phyloP scores from a whole-genome alignment of 64 coral and sea anemone genomes.

The Anthopleura sola region DNA sequence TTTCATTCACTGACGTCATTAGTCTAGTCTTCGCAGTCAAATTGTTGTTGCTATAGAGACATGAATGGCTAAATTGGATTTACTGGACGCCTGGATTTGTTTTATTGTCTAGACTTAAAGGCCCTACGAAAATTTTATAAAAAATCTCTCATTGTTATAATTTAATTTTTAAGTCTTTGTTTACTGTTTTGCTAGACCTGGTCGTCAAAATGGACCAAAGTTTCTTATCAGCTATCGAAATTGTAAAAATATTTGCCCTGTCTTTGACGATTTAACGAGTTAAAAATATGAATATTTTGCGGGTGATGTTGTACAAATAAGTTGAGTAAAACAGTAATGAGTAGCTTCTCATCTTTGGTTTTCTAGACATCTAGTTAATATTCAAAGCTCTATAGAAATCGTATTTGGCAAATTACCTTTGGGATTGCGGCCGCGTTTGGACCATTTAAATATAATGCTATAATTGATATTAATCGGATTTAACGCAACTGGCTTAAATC shows the following conservation, averaged over 20 bases:
- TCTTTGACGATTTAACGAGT: not conserved
- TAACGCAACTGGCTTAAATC: not conserved
- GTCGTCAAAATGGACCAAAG: not conserved
- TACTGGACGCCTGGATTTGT: not conserved
- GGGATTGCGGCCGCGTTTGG: not conserved
- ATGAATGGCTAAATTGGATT: not conserved
- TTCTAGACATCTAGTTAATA: not conserved
- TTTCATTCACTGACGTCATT: not conserved
- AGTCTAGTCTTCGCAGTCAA: not conserved
- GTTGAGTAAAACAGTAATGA: not conserved
- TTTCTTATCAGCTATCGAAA: not conserved
- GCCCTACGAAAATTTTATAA: not conserved
- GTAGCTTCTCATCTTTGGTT: not conserved
- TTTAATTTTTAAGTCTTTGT: not conserved
- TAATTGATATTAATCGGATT: not conserved
- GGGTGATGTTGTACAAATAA: not conserved
- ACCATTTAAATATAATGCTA: constrained; percentile 12
- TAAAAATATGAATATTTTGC: constrained; percentile 11
- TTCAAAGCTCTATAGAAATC: not conserved
- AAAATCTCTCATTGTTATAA: not conserved
- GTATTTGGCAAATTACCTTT: not conserved
- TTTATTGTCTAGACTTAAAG: not conserved
- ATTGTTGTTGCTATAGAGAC: not conserved
- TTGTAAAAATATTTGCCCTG: constrained; percentile 12
- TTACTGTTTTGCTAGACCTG: not conserved